These are phyloP conservation scores for Actenoides lindsayi DNA, from an alignment of 2,113 vertebrate genomes.

Conservation along the genomic window DNA sequence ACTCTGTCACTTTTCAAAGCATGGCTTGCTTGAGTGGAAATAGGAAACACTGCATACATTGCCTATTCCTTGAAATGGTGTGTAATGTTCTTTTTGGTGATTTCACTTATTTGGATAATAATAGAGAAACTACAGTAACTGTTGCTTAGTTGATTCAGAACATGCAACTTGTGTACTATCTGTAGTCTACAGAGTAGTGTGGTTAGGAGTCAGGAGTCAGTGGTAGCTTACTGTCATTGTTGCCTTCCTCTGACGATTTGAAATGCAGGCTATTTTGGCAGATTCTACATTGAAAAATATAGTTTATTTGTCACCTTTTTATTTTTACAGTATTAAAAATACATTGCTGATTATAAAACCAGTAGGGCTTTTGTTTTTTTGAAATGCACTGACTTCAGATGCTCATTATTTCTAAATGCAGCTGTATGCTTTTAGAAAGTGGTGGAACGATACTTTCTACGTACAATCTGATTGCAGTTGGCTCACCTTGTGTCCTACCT, in stretches of 20 bases:
- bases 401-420: neutral
- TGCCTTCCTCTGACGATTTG: neutral
- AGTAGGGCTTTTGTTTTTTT: neutral
- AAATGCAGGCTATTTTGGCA: neutral
- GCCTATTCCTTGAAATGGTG: neutral
- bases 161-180: neutral
- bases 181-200: neutral
- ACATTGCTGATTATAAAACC: neutral
- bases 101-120: neutral
- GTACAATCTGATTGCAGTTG: neutral
- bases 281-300: neutral
- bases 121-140: neutral
- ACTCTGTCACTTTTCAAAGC: neutral
- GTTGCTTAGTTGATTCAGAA: neutral
- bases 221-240: neutral
- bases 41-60: neutral
- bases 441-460: rapidly evolving
- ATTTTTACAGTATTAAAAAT: neutral
- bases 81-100: neutral
- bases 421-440: neutral
- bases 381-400: neutral
- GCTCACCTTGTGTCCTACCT: neutral
- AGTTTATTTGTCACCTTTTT: neutral
- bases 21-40: neutral
- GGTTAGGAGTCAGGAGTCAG: neutral